These are phyloP conservation scores for Chlamydotis undulata DNA, from an alignment of 2,113 vertebrate genomes.

Conservation along the genomic window DNA sequence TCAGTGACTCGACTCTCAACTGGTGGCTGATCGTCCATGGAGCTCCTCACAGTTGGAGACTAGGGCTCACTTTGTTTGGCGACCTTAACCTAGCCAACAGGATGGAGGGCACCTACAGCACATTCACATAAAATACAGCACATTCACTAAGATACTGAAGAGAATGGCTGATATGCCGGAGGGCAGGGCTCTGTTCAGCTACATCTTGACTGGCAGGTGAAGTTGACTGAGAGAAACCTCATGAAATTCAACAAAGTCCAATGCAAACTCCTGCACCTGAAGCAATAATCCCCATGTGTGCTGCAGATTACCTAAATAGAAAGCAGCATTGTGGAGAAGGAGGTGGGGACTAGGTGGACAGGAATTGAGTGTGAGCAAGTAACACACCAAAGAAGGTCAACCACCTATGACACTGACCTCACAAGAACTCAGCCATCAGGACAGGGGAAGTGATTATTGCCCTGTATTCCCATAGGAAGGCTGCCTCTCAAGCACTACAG, in stretches of 20 bases:
- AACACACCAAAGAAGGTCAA: background rate
- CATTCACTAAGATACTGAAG: background rate
- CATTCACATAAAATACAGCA: background rate
- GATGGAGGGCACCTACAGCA: background rate
- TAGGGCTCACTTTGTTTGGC: background rate
- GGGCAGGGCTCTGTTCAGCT: background rate
- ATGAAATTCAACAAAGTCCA: background rate
- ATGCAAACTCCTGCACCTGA: background rate
- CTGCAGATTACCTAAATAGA: background rate
- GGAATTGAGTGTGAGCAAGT: background rate
- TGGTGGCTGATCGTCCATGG: background rate
- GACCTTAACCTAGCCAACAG: fast-evolving
- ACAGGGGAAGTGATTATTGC: background rate
- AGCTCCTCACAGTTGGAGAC: background rate
- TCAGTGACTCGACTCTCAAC: background rate
- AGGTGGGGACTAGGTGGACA: background rate
- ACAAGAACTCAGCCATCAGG: background rate
- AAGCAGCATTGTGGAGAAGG: background rate
- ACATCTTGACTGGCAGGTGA: background rate
- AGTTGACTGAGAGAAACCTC: background rate
- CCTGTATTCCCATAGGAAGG: background rate
- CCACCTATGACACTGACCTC: background rate
- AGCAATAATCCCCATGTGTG: fast-evolving
- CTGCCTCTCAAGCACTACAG: background rate
- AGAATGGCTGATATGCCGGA: background rate